Base-by-base conservation (phyloP, 2,113 vertebrate species). In the Grammomys surdaster region DNA sequence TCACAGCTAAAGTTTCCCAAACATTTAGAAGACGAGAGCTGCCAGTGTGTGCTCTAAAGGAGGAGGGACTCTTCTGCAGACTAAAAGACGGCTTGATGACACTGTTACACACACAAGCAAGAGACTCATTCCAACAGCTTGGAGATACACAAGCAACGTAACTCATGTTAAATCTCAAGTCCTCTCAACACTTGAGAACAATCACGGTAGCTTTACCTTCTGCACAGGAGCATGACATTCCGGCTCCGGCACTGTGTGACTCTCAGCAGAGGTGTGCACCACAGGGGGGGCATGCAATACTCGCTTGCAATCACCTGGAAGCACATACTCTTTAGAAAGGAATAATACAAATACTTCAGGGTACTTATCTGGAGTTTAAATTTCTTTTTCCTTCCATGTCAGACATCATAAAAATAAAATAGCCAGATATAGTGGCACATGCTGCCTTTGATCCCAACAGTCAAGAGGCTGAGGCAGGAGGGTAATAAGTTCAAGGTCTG, bases 121-220 rank as follows among this genome's bases (percentile, higher is more conserved):
- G 54, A 26, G 24, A 63, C 24, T 67, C 26, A 84, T 11, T 58
- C n/a, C 31, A 78, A n/a, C 84, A 28, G 60, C 5, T 22, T 5
- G 36, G 13, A 11, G 31, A 51, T 24, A 11, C 63, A 63, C 17
- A 80, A 72, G 46, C n/a, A 92, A 82, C 76, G 16, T 54, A 85
- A 54, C 94, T 28, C 24, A 60, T 70, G 90, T 54, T 90, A 46
- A 84, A 84, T 63, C 93, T 90, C 81, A 93, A 93, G 75, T 88
- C n/a, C 65, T n/a, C 88, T 92, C 58, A 90, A 81, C 24, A 77
- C 93, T 60, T 87, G 3, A 89, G n/a, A 89, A 88, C 33, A 70
- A 48, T 82, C 92, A 93, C 63, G 31, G 8, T 9, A 70, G 48
- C 95, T 90, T 98, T 98, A 99, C 98, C 98, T 98, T 98, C 77